Conservation (phyloP, 2,797 vertebrate genomes). For the Dallia pectoralis region DNA sequence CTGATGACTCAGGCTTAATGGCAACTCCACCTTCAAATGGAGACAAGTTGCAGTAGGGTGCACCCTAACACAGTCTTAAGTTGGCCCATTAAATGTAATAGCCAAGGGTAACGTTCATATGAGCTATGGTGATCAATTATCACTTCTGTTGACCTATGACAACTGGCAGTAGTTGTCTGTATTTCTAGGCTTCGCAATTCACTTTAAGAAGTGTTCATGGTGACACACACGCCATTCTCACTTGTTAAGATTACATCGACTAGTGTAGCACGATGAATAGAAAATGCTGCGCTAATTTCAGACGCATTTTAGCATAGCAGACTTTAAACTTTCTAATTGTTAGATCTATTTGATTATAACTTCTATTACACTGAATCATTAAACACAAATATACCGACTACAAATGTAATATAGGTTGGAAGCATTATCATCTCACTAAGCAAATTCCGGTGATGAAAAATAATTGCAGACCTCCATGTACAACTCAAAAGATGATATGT, state of each 20-base stretch:
- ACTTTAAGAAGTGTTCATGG: neutral
- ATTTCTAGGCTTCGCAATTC: neutral
- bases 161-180: neutral
- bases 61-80: neutral
- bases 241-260: too few species aligned
- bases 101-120: slow-evolving; percentile 19
- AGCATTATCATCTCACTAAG: neutral
- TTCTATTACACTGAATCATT: too few species aligned
- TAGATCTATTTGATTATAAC: too few species aligned
- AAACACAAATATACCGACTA: neutral
- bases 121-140: slow-evolving; percentile 36
- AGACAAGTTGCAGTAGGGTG: slow-evolving; percentile 30
- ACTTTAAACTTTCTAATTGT: too few species aligned
- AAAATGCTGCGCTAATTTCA: too few species aligned
- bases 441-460: neutral
- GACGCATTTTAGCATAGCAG: too few species aligned
- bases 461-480: neutral
- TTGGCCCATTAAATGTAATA: slow-evolving; percentile 42
- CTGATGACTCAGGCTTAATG: slow-evolving; percentile 55
- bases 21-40: slow-evolving; percentile 43
- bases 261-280: too few species aligned
- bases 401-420: neutral
- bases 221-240: too few species aligned
- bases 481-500: neutral
- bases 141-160: slow-evolving; percentile 36